These are phyloP conservation scores for Dryocosmus kuriphilus DNA, from an alignment of 2,888 invertebrate genomes.

Conservation along the genomic window DNA sequence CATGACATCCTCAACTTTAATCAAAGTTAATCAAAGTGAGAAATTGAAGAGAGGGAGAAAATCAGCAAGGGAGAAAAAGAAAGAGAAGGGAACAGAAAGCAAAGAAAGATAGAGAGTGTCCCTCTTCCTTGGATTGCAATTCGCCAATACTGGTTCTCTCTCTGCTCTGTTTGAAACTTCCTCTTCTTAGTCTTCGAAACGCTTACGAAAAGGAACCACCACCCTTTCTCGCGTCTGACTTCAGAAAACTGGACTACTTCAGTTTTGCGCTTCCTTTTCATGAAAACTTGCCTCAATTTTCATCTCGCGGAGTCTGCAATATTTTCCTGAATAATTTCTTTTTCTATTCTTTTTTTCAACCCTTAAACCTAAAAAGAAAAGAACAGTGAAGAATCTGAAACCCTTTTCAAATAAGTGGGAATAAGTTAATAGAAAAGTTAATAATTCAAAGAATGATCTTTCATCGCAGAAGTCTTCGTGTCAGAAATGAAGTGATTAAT, in stretches of 20 bases:
- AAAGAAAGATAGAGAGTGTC: too few species aligned
- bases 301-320: background rate
- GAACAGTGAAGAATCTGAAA: background rate
- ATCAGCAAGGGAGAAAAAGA: background rate
- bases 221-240: conserved; percentile 9
- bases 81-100: background rate
- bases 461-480: background rate
- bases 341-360: background rate
- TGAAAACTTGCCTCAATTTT: conserved; percentile 9
- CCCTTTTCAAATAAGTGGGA: background rate
- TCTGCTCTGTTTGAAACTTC: background rate
- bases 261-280: conserved; percentile 29
- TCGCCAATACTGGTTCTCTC: conserved; percentile 10
- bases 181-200: conserved; percentile 31
- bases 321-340: background rate
- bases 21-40: background rate
- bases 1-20: background rate
- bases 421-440: background rate
- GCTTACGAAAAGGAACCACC: conserved; percentile 28
- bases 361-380: background rate
- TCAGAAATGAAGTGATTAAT: conserved; percentile 3
- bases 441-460: background rate
- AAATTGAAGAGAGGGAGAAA: conserved; percentile 17
- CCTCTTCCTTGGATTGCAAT: conserved; percentile 8
- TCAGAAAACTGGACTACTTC: conserved; percentile 33